Percentiles rank a stretch among this genome's conserved stretches.
phyloP scores from a whole-genome alignment of 2,888 invertebrate genomes.

The Drosophila flavopinicola region DNA sequence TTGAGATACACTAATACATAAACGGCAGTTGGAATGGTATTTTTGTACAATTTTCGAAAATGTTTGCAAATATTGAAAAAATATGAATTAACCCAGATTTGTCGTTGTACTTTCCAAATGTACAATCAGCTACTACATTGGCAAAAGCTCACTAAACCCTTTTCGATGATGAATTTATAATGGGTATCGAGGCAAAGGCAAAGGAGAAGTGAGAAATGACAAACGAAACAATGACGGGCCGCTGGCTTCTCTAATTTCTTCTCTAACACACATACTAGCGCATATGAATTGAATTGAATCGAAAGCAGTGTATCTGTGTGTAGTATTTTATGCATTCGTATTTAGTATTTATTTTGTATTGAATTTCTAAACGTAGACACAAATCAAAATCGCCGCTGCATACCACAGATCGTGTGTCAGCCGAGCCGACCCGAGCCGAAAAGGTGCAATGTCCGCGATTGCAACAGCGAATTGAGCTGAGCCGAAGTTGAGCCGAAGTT shows the following conservation, averaged over 20 bases:
- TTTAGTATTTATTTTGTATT: constrained; percentile 53
- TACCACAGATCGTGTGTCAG: constrained; percentile 77
- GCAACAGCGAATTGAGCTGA: constrained; percentile 55
- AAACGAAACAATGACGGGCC: constrained; percentile 62
- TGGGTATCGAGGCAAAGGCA: too few species aligned
- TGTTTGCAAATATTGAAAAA: too few species aligned
- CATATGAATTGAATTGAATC: constrained; percentile 25
- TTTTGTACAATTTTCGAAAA: too few species aligned
- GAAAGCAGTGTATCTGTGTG: constrained; percentile 13
- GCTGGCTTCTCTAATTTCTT: constrained; percentile 49
- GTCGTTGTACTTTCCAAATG: too few species aligned
- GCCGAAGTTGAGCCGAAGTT: background rate
- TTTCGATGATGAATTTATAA: background rate
- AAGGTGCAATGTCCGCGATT: constrained; percentile 79
- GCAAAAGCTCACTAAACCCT: background rate
- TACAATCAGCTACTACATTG: too few species aligned
- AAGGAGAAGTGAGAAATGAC: background rate
- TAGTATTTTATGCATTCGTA: constrained; percentile 9
- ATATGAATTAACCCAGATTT: too few species aligned
- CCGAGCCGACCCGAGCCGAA: constrained; percentile 35
- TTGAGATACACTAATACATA: too few species aligned
- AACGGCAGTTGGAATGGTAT: too few species aligned
- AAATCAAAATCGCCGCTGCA: constrained; percentile 68
- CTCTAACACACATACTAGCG: constrained; percentile 27
- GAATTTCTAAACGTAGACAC: constrained; percentile 78